phyloP scores from a whole-genome alignment of 2,113 vertebrate species.

The Variabilichromis moorii region DNA sequence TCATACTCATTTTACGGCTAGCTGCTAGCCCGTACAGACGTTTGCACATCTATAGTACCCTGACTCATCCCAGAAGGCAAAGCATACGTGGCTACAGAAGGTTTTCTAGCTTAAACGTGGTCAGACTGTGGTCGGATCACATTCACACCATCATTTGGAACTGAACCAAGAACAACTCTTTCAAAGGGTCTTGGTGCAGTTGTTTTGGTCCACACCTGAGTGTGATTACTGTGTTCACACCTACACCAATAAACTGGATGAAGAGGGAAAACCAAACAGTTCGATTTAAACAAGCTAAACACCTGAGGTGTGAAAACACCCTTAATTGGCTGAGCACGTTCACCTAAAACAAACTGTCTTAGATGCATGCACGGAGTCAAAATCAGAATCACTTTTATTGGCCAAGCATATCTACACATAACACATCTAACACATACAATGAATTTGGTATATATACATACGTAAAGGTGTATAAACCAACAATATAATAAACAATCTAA shows the following conservation, averaged over 20 bases:
- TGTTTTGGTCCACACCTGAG: neutral
- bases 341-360: neutral
- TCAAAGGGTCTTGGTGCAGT: neutral
- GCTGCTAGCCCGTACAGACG: neutral
- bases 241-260: neutral
- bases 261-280: neutral
- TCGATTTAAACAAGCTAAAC: rapidly evolving
- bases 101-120: neutral
- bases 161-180: neutral
- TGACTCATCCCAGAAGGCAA: neutral
- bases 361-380: neutral
- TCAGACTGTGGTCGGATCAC: neutral
- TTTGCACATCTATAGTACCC: neutral
- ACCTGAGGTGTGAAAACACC: neutral
- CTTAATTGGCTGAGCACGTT: neutral
- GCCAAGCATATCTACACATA: neutral
- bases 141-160: neutral
- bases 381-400: neutral
- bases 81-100: neutral
- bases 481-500: neutral
- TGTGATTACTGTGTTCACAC: neutral
- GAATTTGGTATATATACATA: neutral
- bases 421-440: neutral
- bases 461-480: neutral
- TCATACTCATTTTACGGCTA: neutral